Evolutionary conservation across 2,113 vertebrate species (phyloP).

Genomic region (Amphiprion ocellaris): DNA sequence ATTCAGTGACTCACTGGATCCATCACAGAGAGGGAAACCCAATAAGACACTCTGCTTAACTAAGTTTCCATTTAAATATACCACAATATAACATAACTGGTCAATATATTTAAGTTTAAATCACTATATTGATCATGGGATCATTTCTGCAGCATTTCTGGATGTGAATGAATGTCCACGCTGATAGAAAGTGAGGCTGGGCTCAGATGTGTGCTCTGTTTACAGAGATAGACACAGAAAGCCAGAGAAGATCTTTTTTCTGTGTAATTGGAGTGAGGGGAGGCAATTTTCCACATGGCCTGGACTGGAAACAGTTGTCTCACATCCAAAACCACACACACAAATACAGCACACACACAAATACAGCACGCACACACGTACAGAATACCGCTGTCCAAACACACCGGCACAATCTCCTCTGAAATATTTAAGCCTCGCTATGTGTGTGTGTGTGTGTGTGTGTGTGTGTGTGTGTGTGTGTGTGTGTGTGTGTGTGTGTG

Average conservation of each 20-base stretch:
- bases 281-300: slow-evolving; percentile 64
- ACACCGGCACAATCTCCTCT: slow-evolving; percentile 9
- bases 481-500: no score
- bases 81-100: not conserved
- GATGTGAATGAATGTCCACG: not conserved
- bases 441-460: slow-evolving; percentile 25
- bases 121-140: not conserved
- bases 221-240: not conserved
- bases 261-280: slow-evolving; percentile 35
- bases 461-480: no score
- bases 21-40: no score
- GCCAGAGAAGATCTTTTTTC: not conserved
- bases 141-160: not conserved
- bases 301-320: slow-evolving; percentile 51
- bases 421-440: slow-evolving; percentile 56
- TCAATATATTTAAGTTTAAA: slow-evolving; percentile 5
- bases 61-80: not conserved
- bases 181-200: not conserved
- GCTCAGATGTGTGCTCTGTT: not conserved
- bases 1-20: not conserved
- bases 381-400: slow-evolving; percentile 24
- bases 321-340: slow-evolving; percentile 25
- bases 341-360: not conserved
- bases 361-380: slow-evolving; percentile 1
- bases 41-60: not conserved